phyloP scores from a whole-genome alignment of 1,140 invertebrate genomes.

The Drosophila orosa region DNA sequence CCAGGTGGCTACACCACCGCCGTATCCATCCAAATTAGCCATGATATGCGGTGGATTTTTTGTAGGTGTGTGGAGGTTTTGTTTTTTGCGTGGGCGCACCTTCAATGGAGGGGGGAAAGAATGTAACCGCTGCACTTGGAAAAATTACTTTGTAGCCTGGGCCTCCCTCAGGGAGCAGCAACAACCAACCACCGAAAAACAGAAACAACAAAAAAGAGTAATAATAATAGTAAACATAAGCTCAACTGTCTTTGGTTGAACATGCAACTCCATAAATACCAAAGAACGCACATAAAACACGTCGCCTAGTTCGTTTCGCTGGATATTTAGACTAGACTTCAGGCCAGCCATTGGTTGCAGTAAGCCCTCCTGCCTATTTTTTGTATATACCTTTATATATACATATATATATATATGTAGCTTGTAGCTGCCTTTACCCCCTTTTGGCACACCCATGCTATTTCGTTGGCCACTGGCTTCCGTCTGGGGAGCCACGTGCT shows the following conservation, averaged over 20 bases:
- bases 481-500: constrained; percentile 42
- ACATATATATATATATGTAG: too few relatives aligned
- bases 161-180: constrained; percentile 23
- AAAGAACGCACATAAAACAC: constrained; percentile 56
- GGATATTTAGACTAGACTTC: constrained; percentile 55
- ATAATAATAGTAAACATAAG: constrained; percentile 29
- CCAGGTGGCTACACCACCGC: constrained; percentile 49
- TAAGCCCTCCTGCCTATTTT: background rate
- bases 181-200: constrained; percentile 11
- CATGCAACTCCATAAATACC: constrained; percentile 75
- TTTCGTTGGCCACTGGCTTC: constrained; percentile 31
- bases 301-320: constrained; percentile 42
- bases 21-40: constrained; percentile 59
- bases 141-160: constrained; percentile 45
- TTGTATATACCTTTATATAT: background rate
- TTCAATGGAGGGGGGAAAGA: constrained; percentile 22
- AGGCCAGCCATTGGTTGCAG: constrained; percentile 34
- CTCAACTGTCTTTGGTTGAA: constrained; percentile 49
- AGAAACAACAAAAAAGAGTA: background rate
- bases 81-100: constrained; percentile 58
- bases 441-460: constrained; percentile 25
- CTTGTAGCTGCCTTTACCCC: background rate
- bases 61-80: constrained; percentile 26
- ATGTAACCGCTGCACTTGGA: constrained; percentile 58
- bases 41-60: constrained; percentile 41